These are phyloP conservation scores for Pteronotus mesoamericanus DNA, from an alignment of 2,797 vertebrate genomes.

Conservation along the genomic window DNA sequence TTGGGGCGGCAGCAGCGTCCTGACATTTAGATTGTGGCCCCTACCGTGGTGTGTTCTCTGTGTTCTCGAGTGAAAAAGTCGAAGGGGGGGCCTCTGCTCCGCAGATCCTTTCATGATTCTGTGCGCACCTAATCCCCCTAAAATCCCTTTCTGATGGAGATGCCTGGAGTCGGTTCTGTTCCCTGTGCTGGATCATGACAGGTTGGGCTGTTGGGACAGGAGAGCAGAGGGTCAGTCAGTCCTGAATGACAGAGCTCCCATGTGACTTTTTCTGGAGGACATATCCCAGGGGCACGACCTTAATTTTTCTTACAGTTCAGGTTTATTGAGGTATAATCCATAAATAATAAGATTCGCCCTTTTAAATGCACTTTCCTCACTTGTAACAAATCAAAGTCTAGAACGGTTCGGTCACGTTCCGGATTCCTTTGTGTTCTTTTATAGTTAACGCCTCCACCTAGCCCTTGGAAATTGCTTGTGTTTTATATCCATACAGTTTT, in stretches of 20 bases:
- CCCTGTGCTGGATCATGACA: background rate
- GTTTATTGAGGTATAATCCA: background rate
- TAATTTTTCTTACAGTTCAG: background rate
- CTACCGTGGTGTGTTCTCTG: background rate
- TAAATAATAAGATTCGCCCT: background rate
- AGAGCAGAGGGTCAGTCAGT: fast-evolving
- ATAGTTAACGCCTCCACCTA: background rate
- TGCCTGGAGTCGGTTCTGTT: background rate
- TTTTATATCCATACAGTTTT: background rate
- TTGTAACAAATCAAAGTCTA: background rate
- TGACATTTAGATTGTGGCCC: background rate
- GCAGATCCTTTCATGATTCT: background rate
- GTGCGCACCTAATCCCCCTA: background rate
- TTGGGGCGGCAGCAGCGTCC: background rate
- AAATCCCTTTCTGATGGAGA: background rate
- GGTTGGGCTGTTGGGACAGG: background rate
- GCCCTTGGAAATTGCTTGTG: background rate
- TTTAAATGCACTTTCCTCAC: background rate
- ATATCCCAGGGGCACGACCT: background rate
- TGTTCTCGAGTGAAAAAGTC: background rate
- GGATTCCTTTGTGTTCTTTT: background rate
- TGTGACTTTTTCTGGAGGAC: background rate
- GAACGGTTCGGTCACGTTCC: background rate
- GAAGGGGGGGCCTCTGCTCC: background rate
- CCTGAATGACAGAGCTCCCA: background rate